Base-by-base conservation (phyloP, 2,797 vertebrate species). In the Leuciscus waleckii region DNA sequence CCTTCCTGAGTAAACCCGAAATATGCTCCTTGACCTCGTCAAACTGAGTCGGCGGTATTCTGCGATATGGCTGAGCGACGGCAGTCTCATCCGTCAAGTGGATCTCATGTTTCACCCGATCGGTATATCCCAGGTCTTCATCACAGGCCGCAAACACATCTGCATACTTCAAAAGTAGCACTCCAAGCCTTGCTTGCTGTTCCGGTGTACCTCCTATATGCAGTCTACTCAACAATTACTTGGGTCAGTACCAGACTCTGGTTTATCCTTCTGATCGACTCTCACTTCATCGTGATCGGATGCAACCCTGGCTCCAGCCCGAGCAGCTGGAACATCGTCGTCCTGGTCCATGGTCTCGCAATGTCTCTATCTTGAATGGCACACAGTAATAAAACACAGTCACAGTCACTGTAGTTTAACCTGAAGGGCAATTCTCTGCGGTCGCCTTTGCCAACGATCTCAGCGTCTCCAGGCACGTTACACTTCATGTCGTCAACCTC, bases 261-360 rank as follows among this genome's bases (percentile, higher is more conserved):
- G 10, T 6, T 41, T n/a, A 2, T 7, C 68, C 2, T 10, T 23
- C 9, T 68, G 8, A 0, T 41, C 68, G 0, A n/a, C 1, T 7
- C 10, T 14, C 10, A 41, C 37, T 6, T 70, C 37, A 13, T n/a
- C 2, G 1, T 41, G 21, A 0, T 70, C 5, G 29, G 29, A 29
- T 29, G 29, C 29, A 29, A 29, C 29, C 29, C 35, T 37, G 35
- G 35, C 35, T 37, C 35, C 35, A 37, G 35, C 35, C 35, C 4
- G 35, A 37, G 35, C 35, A 5, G 35, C 35, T 37, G 4, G 35
- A 5, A 37, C 35, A 5, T 37, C 35, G 0, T 37, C 35, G 35
- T 37, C 35, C 35, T 6, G 35, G 35, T 37, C 35, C 4, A 37
- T 37, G 35, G 4, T 6, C 35, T 37, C 4, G 5, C 35, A 37